Evolutionary conservation across 2,888 invertebrate genomes (phyloP), one percentile per base, ranked within the genome.

Genomic region (Ennomos erosarius): DNA sequence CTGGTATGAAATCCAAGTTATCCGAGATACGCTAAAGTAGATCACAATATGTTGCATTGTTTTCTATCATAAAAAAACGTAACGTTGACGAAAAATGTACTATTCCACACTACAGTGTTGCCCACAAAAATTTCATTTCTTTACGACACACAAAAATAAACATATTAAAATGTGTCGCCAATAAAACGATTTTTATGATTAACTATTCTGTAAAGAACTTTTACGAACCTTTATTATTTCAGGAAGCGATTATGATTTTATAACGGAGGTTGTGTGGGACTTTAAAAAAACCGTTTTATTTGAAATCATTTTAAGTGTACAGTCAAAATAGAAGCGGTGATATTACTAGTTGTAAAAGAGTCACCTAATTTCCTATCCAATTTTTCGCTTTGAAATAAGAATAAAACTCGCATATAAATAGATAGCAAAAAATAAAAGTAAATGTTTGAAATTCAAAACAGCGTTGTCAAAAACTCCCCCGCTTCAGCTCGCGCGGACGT

Each of bases 401-500:
- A 49, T 52, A 40, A 40, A 53, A 34, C 26, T 26, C 47, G 50
- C 37, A 26, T 50, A 55, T 53, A 51, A 59, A 55, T 12, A 33
- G 37, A 12, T 43, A 55, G 11, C 52, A 52, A 55, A 60, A 38
- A 47, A 59, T 16, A 60, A 59, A 47, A 48, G 12, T 50, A 36
- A 52, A 34, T 48, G 48, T 57, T 61, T 37, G 49, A 53, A 55
- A 56, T 59, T 53, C 34, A 40, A 56, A 55, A 49, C 45, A 64
- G 16, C 48, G 59, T 68, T 62, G 65, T 65, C 67, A 68, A 65
- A 74, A 76, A 75, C 71, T 74, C 78, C 77, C 75, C 64, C 61
- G 65, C 76, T 79, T 74, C 74, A 50, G 59, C 36, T 55, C 51
- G 79, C 74, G 67, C 73, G 70, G 74, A 69, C 73, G 81, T 73